These are phyloP conservation scores for Drosophila sordidula DNA, from an alignment of 2,888 invertebrate species.

Conservation along the genomic window DNA sequence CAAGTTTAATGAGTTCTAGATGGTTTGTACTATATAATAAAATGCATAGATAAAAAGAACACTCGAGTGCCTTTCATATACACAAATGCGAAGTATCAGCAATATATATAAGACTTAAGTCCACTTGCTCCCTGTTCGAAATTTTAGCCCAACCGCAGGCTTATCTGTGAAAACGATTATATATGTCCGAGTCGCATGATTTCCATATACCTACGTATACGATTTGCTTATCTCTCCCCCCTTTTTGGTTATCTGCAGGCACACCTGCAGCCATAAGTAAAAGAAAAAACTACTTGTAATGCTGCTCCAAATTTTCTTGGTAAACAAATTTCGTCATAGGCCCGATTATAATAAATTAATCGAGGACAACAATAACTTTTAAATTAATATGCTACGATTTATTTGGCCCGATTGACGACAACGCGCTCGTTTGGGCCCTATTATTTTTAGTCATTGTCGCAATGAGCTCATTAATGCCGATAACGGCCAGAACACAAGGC, in stretches of 20 bases:
- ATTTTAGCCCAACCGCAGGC: too few species aligned
- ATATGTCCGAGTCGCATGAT: constrained; percentile 59
- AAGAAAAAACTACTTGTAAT: constrained; percentile 8
- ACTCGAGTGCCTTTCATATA: neutral
- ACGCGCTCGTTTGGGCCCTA: constrained; percentile 12
- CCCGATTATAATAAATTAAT: constrained; percentile 68
- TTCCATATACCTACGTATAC: constrained; percentile 43
- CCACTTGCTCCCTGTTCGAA: too few species aligned
- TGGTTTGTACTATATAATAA: constrained; percentile 3
- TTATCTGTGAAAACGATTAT: constrained; percentile 33
- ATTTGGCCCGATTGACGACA: constrained; percentile 65
- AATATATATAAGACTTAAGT: too few species aligned
- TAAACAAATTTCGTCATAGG: constrained; percentile 71
- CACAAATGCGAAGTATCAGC: too few species aligned
- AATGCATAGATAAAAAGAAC: too few species aligned
- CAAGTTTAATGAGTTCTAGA: constrained; percentile 13
- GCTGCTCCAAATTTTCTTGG: constrained; percentile 9
- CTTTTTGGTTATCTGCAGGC: constrained; percentile 31
- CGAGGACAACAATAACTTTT: constrained; percentile 62
- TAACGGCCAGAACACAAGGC: constrained; percentile 34
- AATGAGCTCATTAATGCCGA: constrained; percentile 71
- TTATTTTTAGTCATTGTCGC: constrained; percentile 68
- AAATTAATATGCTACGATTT: constrained; percentile 69
- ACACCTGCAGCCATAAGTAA: constrained; percentile 41
- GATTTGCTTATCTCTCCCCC: constrained; percentile 56